Conservation (phyloP, 2,113 vertebrate genomes). For the Toxotes chatareus region DNA sequence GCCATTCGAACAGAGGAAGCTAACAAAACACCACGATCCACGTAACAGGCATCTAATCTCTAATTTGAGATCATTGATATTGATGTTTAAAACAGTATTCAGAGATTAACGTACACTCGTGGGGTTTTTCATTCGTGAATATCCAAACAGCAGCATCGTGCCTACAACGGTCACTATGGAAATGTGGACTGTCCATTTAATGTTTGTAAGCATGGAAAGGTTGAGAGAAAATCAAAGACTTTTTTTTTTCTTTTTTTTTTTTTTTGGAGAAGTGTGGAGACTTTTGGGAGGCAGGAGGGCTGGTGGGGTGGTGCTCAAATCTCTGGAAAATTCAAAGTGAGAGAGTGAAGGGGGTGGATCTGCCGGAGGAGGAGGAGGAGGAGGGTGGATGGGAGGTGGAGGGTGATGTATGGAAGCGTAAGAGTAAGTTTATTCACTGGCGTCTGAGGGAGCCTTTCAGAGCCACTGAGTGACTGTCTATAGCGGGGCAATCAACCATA, state of each 20-base stretch:
- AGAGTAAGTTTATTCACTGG: constrained; percentile 97
- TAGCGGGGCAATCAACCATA: constrained; percentile 98
- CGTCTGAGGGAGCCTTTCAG: constrained; percentile 95
- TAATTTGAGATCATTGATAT: neutral
- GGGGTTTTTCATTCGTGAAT: constrained; percentile 38
- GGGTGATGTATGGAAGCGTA: constrained; percentile 93
- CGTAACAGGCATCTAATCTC: neutral
- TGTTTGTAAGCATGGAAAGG: constrained; percentile 56
- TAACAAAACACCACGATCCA: neutral
- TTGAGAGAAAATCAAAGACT: constrained; percentile 31
- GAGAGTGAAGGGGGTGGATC: constrained; percentile 68
- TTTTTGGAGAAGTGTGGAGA: constrained; percentile 58
- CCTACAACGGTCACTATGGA: constrained; percentile 36
- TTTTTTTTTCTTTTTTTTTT: too few relatives aligned
- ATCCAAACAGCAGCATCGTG: constrained; percentile 10
- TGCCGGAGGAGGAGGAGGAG: constrained; percentile 82
- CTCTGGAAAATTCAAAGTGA: constrained; percentile 92
- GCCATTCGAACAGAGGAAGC: neutral
- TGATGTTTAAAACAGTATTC: neutral
- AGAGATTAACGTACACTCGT: neutral
- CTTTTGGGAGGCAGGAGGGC: constrained; percentile 36
- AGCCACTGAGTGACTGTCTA: constrained; percentile 93
- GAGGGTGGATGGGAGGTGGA: constrained; percentile 81
- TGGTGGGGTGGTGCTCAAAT: constrained; percentile 91
- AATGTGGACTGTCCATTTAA: constrained; percentile 38